phyloP scores from a whole-genome alignment of 2,888 invertebrate species.

The Laothoe populi region DNA sequence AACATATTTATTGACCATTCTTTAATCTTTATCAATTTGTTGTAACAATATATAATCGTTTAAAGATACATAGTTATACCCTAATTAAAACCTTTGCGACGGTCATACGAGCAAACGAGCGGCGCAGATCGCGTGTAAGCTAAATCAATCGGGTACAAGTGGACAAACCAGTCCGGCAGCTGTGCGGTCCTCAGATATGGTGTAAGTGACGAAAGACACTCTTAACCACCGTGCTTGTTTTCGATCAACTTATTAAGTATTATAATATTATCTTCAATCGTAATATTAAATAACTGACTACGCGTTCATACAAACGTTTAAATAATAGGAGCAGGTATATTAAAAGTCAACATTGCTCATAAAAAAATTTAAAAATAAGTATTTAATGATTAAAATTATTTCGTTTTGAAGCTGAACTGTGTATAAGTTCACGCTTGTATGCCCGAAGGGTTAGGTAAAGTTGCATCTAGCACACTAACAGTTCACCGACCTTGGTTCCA shows the following conservation, averaged over 20 bases:
- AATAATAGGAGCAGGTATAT: too few species aligned
- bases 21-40: constrained; percentile 1
- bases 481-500: background rate
- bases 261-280: background rate
- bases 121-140: constrained; percentile 73
- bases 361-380: too few species aligned
- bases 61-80: constrained; percentile 46
- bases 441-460: background rate
- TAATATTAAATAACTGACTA: background rate
- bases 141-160: constrained; percentile 83
- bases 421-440: too few species aligned
- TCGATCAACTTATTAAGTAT: constrained; percentile 13
- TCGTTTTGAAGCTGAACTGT: too few species aligned
- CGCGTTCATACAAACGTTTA: background rate
- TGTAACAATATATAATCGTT: constrained; percentile 8
- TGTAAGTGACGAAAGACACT: constrained; percentile 63
- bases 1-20: background rate
- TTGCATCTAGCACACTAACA: background rate
- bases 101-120: constrained; percentile 63
- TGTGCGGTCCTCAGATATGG: constrained; percentile 67
- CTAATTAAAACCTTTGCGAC: constrained; percentile 65
- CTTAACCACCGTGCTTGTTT: constrained; percentile 12
- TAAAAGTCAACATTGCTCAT: too few species aligned
- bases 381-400: too few species aligned
- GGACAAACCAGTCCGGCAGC: constrained; percentile 84